phyloP scores from a whole-genome alignment of 2,888 invertebrate species.

The Mycogona germanica region DNA sequence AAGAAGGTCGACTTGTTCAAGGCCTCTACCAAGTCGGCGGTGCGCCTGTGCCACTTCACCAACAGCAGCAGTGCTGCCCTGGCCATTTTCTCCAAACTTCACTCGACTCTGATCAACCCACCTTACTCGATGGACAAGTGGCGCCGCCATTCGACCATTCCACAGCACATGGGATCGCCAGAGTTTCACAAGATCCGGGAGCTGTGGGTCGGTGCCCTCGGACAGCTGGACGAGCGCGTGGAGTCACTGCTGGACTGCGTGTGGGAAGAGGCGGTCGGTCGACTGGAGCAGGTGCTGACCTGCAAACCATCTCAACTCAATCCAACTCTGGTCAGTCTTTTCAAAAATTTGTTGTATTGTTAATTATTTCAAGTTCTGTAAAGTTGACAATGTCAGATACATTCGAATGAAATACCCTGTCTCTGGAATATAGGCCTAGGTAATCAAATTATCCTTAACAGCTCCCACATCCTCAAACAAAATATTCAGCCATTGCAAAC shows the following conservation, averaged over 20 bases:
- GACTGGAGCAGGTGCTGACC: not conserved
- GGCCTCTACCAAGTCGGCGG: not conserved
- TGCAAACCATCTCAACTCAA: no score
- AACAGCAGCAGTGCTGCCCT: conserved; percentile 3
- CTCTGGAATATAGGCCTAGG: no score
- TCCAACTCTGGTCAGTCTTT: no score
- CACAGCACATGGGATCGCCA: conserved; percentile 6
- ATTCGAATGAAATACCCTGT: no score
- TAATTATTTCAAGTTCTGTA: no score
- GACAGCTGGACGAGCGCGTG: conserved; percentile 1
- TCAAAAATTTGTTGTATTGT: not conserved
- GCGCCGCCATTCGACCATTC: not conserved
- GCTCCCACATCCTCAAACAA: not conserved
- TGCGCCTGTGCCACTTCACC: conserved; percentile 4
- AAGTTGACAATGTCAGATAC: no score
- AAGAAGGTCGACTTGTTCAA: no score
- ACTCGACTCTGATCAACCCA: conserved; percentile 1
- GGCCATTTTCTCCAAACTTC: conserved; percentile 4
- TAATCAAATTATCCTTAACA: no score
- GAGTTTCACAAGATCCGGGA: conserved; percentile 3
- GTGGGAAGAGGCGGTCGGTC: conserved; percentile 7
- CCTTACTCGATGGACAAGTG: conserved; percentile 1
- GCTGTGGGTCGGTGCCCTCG: not conserved
- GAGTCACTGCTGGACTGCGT: conserved; percentile 4
- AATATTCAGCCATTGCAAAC: not conserved